Evolutionary conservation across 2,113 vertebrate genomes (phyloP).

Genomic region (Cololabis saira): DNA sequence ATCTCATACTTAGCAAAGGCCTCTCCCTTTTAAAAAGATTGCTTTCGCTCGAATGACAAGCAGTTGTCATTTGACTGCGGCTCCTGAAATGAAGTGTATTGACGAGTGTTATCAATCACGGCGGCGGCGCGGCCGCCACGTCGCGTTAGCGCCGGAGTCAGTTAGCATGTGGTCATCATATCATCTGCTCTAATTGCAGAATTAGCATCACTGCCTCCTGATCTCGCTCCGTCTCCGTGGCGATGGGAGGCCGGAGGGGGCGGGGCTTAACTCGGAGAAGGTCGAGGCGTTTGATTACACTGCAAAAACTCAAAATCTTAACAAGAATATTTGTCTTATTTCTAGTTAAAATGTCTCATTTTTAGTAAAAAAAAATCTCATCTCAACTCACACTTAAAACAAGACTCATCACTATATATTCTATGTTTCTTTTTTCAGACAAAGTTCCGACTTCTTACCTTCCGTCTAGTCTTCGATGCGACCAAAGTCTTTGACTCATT

Average conservation of each 20-base stretch:
- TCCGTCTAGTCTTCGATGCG: too few relatives aligned
- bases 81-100: slow-evolving; percentile 85
- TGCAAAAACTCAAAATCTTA: too few relatives aligned
- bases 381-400: too few relatives aligned
- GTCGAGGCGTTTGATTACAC: too few relatives aligned
- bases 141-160: slow-evolving; percentile 49
- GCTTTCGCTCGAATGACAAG: slow-evolving; percentile 90
- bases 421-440: too few relatives aligned
- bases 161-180: slow-evolving; percentile 76
- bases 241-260: neutral
- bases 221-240: neutral
- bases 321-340: too few relatives aligned
- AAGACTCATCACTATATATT: too few relatives aligned
- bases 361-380: too few relatives aligned
- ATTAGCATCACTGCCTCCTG: slow-evolving; percentile 72
- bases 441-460: too few relatives aligned
- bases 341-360: too few relatives aligned
- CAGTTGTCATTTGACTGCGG: slow-evolving; percentile 89
- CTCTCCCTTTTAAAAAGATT: slow-evolving; percentile 96
- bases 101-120: slow-evolving; percentile 84
- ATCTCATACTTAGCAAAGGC: slow-evolving; percentile 92
- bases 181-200: slow-evolving; percentile 81
- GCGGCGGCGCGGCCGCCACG: slow-evolving; percentile 69
- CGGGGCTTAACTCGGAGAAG: neutral
- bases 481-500: too few relatives aligned